Evolutionary conservation across 2,113 vertebrate species (phyloP).

Genomic region (Arothron firmamentum): DNA sequence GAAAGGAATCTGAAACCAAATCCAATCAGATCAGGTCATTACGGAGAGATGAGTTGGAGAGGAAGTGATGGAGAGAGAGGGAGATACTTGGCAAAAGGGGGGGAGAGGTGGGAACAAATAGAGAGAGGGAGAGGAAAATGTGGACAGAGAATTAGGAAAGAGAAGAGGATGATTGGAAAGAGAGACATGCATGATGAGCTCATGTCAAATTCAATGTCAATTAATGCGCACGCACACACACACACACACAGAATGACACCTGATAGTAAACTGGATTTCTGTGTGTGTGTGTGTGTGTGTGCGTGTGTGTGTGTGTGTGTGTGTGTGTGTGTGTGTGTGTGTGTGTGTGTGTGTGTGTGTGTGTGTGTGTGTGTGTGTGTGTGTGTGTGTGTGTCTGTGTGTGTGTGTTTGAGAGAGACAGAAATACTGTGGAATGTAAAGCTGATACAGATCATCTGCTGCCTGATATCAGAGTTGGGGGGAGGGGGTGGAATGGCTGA

Average conservation of each 20-base stretch:
- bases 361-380: conserved; percentile 8
- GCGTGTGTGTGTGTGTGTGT: conserved; percentile 7
- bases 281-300: conserved; percentile 6
- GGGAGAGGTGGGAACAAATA: neutral
- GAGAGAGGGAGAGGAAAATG: neutral
- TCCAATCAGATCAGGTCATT: conserved; percentile 70
- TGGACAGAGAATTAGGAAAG: neutral
- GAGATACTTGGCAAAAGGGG: too few relatives aligned
- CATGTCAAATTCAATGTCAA: conserved; percentile 51
- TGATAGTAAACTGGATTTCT: neutral
- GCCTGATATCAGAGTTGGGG: conserved; percentile 13
- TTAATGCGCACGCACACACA: conserved; percentile 21
- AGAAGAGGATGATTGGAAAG: conserved; percentile 14
- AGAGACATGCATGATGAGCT: conserved; percentile 34
- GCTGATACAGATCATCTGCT: conserved; percentile 24
- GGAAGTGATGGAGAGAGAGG: conserved; percentile 38
- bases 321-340: conserved; percentile 7
- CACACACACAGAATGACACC: neutral
- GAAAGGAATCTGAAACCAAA: conserved; percentile 62
- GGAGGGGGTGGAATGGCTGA: too few relatives aligned
- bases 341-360: conserved; percentile 8
- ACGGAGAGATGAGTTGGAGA: conserved; percentile 42
- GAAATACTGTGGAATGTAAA: neutral
- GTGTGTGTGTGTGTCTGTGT: conserved; percentile 7
- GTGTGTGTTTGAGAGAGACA: neutral